A percentile compares a stretch with the other conserved stretches of the same genome.
Evolutionary conservation across 1,140 invertebrate species (phyloP).

Genomic region (Lordiphosa clarofinis): DNA sequence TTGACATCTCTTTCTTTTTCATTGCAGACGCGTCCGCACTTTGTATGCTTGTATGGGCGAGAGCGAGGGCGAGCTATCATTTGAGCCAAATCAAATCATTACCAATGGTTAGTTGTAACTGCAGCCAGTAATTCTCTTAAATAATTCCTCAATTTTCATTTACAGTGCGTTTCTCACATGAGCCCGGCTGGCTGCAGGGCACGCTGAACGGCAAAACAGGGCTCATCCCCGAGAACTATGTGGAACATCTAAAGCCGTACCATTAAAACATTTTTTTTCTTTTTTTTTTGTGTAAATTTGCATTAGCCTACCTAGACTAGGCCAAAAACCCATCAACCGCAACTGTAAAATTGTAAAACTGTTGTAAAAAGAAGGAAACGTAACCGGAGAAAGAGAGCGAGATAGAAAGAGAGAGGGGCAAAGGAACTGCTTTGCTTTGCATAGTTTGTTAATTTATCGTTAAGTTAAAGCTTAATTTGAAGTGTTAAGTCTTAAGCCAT

Average conservation of each 20-base stretch:
- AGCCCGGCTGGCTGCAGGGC: constrained; percentile 98
- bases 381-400: constrained; percentile 1
- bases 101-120: constrained; percentile 89
- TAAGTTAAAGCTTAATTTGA: constrained; percentile 38
- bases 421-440: constrained; percentile 7
- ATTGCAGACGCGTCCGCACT: constrained; percentile 89
- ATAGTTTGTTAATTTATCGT: constrained; percentile 13
- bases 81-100: constrained; percentile 99
- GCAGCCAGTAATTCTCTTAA: no score
- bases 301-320: neutral
- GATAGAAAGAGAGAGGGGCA: constrained; percentile 15
- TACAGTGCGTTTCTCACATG: constrained; percentile 91
- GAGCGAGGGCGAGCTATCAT: constrained; percentile 97
- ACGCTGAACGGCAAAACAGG: constrained; percentile 95
- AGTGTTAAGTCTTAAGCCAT: constrained; percentile 58
- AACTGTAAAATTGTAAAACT: constrained; percentile 35
- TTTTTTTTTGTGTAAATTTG: constrained; percentile 7
- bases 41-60: constrained; percentile 97
- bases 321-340: neutral
- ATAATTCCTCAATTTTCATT: no score
- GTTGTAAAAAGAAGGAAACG: constrained; percentile 11
- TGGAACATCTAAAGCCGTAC: constrained; percentile 84
- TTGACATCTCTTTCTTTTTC: constrained; percentile 10
- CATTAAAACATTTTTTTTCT: constrained; percentile 51
- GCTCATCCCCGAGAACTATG: constrained; percentile 98